Evolutionary conservation across 2,888 invertebrate genomes (phyloP).

Genomic region (Chrysomela aeneicollis): DNA sequence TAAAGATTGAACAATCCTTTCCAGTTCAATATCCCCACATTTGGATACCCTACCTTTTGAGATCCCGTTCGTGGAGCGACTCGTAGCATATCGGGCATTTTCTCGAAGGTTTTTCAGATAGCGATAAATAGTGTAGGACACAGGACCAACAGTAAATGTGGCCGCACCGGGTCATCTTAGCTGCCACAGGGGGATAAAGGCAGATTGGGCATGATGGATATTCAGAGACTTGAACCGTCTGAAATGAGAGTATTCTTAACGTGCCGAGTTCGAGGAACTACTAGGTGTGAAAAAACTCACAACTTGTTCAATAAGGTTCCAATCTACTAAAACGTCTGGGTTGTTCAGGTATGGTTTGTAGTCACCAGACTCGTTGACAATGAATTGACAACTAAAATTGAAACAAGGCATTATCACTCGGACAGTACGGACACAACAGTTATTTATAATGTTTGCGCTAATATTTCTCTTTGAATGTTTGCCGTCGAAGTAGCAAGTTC

Average conservation of each 20-base stretch:
- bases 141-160: slow-evolving; percentile 98
- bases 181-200: slow-evolving; percentile 84
- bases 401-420: slow-evolving; percentile 4
- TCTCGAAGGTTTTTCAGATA: slow-evolving; percentile 82
- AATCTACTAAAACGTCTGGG: slow-evolving; percentile 90
- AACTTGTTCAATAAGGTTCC: slow-evolving; percentile 93
- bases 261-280: background rate
- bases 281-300: slow-evolving; percentile 67
- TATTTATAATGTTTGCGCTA: too few species aligned
- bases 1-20: too few species aligned
- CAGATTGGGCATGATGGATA: slow-evolving; percentile 90
- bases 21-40: too few species aligned
- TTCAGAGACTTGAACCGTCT: slow-evolving; percentile 73
- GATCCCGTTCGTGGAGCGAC: slow-evolving; percentile 77
- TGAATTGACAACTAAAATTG: slow-evolving; percentile 87
- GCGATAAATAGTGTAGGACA: slow-evolving; percentile 87
- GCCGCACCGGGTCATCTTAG: slow-evolving; percentile 92
- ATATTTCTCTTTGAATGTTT: too few species aligned
- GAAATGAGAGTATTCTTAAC: slow-evolving; percentile 31
- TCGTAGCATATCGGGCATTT: slow-evolving; percentile 95
- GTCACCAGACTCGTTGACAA: slow-evolving; percentile 84
- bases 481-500: too few species aligned
- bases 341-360: slow-evolving; percentile 80
- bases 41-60: slow-evolving; percentile 73
- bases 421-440: too few species aligned